phyloP scores from a whole-genome alignment of 2,888 invertebrate genomes.

The Drosophila testacea region DNA sequence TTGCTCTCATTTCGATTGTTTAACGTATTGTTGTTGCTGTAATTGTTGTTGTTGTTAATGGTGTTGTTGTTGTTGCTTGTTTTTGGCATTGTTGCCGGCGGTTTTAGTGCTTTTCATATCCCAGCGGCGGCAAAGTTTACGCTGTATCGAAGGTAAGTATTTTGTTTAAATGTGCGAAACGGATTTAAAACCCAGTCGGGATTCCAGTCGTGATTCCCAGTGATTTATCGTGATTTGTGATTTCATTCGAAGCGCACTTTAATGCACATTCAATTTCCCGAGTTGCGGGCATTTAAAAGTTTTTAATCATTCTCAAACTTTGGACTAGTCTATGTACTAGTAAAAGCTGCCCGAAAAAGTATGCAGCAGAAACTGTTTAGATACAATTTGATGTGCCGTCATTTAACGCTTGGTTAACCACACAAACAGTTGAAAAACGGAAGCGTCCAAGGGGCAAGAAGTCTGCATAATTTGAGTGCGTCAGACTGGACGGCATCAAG shows the following conservation, averaged over 20 bases:
- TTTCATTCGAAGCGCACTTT: constrained; percentile 44
- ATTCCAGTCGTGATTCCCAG: constrained; percentile 32
- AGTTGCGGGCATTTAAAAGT: constrained; percentile 58
- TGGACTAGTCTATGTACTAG: neutral
- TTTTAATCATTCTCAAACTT: constrained; percentile 59
- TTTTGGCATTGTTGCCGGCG: constrained; percentile 45
- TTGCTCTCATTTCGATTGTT: constrained; percentile 78
- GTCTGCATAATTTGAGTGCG: constrained; percentile 48
- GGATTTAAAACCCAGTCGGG: constrained; percentile 46
- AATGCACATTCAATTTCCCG: constrained; percentile 60
- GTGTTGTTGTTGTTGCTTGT: constrained; percentile 49
- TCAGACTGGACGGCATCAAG: constrained; percentile 46
- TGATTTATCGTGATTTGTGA: constrained; percentile 56
- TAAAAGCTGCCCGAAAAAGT: constrained; percentile 33
- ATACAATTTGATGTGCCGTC: constrained; percentile 57
- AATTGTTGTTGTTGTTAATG: constrained; percentile 49
- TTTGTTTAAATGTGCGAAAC: constrained; percentile 65
- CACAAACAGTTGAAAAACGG: constrained; percentile 67
- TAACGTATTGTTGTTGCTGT: constrained; percentile 25
- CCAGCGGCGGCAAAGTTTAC: constrained; percentile 44
- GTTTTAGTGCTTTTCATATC: constrained; percentile 56
- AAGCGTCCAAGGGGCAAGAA: constrained; percentile 23
- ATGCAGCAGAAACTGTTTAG: constrained; percentile 31
- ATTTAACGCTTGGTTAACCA: constrained; percentile 76
- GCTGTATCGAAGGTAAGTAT: constrained; percentile 66